Evolutionary conservation across 2,888 invertebrate species (phyloP).

Genomic region (Heteromyza rotundicornis): DNA sequence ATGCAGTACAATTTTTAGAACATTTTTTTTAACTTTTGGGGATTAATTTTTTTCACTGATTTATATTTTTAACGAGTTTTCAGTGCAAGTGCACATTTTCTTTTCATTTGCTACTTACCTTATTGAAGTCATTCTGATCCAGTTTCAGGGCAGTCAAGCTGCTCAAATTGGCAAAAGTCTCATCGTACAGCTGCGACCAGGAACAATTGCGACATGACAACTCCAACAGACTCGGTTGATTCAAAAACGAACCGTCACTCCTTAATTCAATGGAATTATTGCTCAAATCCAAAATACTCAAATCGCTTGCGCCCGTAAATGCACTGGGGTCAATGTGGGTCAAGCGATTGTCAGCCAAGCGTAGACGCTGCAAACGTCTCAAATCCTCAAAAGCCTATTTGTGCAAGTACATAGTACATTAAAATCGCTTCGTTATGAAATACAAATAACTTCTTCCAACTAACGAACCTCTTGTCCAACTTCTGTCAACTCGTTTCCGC

Average conservation of each 20-base stretch:
- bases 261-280: slow-evolving; percentile 57
- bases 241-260: slow-evolving; percentile 50
- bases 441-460: background rate
- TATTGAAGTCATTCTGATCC: slow-evolving; percentile 56
- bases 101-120: slow-evolving; percentile 46
- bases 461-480: slow-evolving; percentile 50
- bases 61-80: too few relatives aligned
- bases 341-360: slow-evolving; percentile 57
- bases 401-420: background rate
- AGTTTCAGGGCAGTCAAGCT: slow-evolving; percentile 56
- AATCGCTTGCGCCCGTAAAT: slow-evolving; percentile 51
- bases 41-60: too few relatives aligned
- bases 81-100: too few relatives aligned
- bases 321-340: slow-evolving; percentile 53
- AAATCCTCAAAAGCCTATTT: slow-evolving; percentile 56
- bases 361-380: slow-evolving; percentile 52
- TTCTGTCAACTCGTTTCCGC: slow-evolving; percentile 47
- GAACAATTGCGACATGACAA: slow-evolving; percentile 59
- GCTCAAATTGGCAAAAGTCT: slow-evolving; percentile 57
- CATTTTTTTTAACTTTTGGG: too few relatives aligned
- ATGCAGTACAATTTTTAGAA: too few relatives aligned
- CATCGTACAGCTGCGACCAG: slow-evolving; percentile 54
- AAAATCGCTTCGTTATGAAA: background rate
- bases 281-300: slow-evolving; percentile 57
- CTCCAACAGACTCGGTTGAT: slow-evolving; percentile 52